phyloP scores from a whole-genome alignment of 2,797 vertebrate species.

The Eidolon dupreanum region DNA sequence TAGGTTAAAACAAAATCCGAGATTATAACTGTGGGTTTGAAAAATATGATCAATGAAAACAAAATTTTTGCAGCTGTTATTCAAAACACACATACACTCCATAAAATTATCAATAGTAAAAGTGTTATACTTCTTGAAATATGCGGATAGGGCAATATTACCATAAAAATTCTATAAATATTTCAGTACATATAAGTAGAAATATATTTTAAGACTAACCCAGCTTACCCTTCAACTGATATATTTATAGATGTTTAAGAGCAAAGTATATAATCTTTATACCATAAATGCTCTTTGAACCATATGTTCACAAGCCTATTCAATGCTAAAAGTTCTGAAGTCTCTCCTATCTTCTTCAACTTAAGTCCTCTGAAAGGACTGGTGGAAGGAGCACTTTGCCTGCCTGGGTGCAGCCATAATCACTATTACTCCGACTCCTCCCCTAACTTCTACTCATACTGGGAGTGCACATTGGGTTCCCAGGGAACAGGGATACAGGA shows the following conservation, averaged over 20 bases:
- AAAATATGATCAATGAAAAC: constrained; percentile 39
- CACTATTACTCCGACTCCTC: not conserved
- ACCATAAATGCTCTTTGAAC: not conserved
- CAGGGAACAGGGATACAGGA: not conserved
- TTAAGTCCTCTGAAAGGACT: not conserved
- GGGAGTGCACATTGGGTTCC: not conserved
- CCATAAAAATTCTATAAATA: not conserved
- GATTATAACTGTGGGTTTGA: not conserved
- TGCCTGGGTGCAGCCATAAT: not conserved
- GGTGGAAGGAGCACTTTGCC: not conserved
- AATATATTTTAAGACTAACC: not conserved
- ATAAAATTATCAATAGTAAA: constrained; percentile 14
- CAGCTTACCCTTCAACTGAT: constrained; percentile 8
- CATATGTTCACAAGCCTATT: not conserved
- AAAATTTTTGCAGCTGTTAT: constrained; percentile 24
- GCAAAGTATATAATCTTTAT: not conserved
- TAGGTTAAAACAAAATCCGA: constrained; percentile 5
- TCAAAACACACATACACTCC: not conserved
- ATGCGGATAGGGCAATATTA: not conserved
- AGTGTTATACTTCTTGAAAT: constrained; percentile 38
- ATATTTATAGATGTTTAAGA: constrained; percentile 15
- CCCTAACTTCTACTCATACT: not conserved
- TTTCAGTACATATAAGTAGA: not conserved
- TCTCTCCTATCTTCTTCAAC: not conserved
- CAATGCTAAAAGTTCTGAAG: not conserved